Evolutionary conservation across 2,797 vertebrate genomes (phyloP).

Genomic region (Melanotaenia maccullochi): DNA sequence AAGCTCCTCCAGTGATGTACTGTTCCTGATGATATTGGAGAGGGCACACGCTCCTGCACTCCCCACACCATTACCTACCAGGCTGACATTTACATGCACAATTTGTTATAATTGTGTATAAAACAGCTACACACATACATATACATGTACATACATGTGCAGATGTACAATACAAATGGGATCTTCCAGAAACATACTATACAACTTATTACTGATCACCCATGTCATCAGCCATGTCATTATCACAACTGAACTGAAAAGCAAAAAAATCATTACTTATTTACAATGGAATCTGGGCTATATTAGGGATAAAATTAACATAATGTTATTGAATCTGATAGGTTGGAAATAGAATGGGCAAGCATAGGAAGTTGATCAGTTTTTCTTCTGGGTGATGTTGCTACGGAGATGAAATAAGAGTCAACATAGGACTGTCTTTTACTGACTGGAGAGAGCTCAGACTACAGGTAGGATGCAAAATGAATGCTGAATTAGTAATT

Average conservation of each 20-base stretch:
- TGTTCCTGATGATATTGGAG: conserved; percentile 82
- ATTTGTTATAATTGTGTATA: conserved; percentile 3
- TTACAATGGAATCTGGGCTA: no score
- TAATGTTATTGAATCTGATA: not conserved
- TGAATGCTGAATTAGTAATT: no score
- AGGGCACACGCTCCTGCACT: conserved; percentile 82
- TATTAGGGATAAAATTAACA: no score
- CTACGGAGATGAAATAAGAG: no score
- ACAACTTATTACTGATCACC: not conserved
- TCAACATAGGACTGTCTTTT: no score
- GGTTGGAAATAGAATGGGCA: not conserved
- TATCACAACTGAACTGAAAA: no score
- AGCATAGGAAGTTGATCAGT: not conserved
- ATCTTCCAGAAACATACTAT: not conserved
- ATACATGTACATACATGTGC: no score
- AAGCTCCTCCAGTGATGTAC: conserved; percentile 79
- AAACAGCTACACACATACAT: not conserved
- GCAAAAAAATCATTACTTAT: no score
- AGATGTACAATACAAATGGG: not conserved
- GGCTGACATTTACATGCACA: conserved; percentile 65
- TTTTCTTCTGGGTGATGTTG: no score
- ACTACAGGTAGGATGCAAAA: no score
- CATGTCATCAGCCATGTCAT: not conserved
- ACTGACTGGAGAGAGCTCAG: no score
- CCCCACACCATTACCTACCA: conserved; percentile 88